Evolutionary conservation across 2,797 vertebrate species (phyloP), one percentile per base, ranked within the genome.

Genomic region (Micropoecilia bifurca): DNA sequence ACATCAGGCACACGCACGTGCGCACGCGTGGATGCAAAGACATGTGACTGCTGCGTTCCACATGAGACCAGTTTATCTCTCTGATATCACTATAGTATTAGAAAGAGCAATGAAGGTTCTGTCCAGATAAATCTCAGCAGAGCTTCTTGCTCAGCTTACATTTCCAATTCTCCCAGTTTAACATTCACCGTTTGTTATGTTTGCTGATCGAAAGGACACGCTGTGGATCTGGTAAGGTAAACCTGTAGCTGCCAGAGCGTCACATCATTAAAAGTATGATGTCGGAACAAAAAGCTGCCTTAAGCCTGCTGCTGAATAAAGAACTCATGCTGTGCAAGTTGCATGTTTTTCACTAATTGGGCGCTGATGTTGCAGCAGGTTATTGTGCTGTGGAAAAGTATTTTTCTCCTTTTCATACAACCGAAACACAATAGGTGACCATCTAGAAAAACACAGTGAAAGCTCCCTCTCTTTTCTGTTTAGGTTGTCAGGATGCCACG

Each of bases 21-120:
- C 4, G 30, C 4, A 4, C 43, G 6, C 72, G 39, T 74, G 43
- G 48, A 45, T 53, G 75, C 36, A 73, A 30, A 22, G 45, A 75
- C 77, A 81, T 9, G 3, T 77, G 83, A 78, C 79, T 74, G 74
- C 47, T 53, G n/a, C 66, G 59, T 73, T 75, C 55, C 78, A 78
- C 83, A 39, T 50, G 55, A 72, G 30, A 36, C 22, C 20, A 63
- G 18, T 75, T 36, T 47, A 63, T 18, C 22, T 46, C 18, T 33
- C 13, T 63, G 28, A 14, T 30, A 10, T 6, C 43, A 16, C 4
- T 18, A 3, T n/a, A 9, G 5, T 9, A 18, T 14, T 16, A 25
- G 47, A 39, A 74, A 43, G 41, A 46, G 20, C 33, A 63, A 13
- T 41, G 18, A 9, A 10, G 33, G 22, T 22, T 39, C 61, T 12